phyloP scores from a whole-genome alignment of 2,888 invertebrate genomes.

The Volucella inflata region DNA sequence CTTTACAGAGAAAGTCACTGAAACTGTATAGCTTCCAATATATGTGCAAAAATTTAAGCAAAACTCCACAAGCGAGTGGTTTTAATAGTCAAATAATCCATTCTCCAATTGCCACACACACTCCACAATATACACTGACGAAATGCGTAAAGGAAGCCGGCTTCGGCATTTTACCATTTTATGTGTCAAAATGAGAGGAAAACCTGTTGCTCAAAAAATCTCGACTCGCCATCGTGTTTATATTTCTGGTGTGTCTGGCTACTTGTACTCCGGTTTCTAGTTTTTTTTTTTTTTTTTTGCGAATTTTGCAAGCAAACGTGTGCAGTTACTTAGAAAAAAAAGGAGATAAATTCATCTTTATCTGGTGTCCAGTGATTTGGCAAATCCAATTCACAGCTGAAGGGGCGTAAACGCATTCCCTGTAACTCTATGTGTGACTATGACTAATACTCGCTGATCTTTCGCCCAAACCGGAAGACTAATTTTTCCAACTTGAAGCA shows the following conservation, averaged over 20 bases:
- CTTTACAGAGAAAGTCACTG: no score
- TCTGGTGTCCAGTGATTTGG: slow-evolving; percentile 3
- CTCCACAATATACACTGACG: no score
- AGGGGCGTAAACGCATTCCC: slow-evolving; percentile 5
- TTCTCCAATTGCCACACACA: background rate
- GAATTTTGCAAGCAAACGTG: slow-evolving; percentile 30
- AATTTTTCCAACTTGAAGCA: slow-evolving; percentile 1
- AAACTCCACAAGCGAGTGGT: slow-evolving; percentile 7
- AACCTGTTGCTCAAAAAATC: slow-evolving; percentile 58
- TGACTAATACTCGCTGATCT: slow-evolving; percentile 20
- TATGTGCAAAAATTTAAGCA: background rate
- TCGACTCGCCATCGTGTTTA: slow-evolving; percentile 4
- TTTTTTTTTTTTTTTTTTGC: background rate
- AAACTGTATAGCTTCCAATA: no score
- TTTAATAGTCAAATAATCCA: background rate
- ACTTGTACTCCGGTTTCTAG: background rate
- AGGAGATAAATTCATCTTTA: slow-evolving; percentile 27
- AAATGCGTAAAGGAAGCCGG: slow-evolving; percentile 46
- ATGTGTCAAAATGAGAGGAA: slow-evolving; percentile 48
- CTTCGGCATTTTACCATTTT: slow-evolving; percentile 8
- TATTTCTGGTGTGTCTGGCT: background rate
- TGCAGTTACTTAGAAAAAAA: slow-evolving; percentile 4
- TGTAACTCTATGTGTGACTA: slow-evolving; percentile 12
- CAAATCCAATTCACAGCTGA: background rate
- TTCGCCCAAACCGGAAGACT: slow-evolving; percentile 12